phyloP scores from a whole-genome alignment of 2,888 invertebrate species.

The Endotricha flammealis region DNA sequence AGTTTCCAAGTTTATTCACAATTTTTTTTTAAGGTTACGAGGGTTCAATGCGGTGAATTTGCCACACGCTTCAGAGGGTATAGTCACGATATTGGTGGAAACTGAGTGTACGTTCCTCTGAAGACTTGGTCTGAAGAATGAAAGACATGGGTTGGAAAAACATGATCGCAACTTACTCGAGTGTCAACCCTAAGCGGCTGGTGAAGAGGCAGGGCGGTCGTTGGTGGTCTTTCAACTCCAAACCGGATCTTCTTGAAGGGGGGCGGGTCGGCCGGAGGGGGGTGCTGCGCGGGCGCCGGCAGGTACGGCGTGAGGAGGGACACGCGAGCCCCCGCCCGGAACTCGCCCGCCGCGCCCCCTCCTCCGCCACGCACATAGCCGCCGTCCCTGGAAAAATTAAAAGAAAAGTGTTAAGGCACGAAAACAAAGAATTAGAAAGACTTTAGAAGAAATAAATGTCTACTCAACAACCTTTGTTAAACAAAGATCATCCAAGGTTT shows the following conservation, averaged over 20 bases:
- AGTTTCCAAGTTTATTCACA: no score
- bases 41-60: no score
- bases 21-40: no score
- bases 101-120: no score
- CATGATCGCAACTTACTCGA: conserved; percentile 55
- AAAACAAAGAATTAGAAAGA: no score
- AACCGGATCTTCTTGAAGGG: conserved; percentile 84
- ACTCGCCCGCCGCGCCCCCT: conserved; percentile 60
- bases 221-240: conserved; percentile 64
- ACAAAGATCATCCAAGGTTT: no score
- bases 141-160: no score
- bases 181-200: conserved; percentile 83
- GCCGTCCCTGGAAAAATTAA: conserved; percentile 50
- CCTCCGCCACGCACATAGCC: conserved; percentile 65
- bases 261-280: conserved; percentile 74
- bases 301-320: conserved; percentile 81
- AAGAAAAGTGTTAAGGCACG: conserved; percentile 1
- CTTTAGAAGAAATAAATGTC: no score
- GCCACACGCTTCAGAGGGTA: no score
- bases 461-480: no score
- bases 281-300: conserved; percentile 66
- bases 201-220: conserved; percentile 59
- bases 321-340: conserved; percentile 71
- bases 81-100: no score
- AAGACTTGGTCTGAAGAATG: no score